Percentiles rank a stretch among this genome's conserved stretches.
Conservation (phyloP, 2,888 invertebrate genomes). For the Latrodectus hesperus region DNA sequence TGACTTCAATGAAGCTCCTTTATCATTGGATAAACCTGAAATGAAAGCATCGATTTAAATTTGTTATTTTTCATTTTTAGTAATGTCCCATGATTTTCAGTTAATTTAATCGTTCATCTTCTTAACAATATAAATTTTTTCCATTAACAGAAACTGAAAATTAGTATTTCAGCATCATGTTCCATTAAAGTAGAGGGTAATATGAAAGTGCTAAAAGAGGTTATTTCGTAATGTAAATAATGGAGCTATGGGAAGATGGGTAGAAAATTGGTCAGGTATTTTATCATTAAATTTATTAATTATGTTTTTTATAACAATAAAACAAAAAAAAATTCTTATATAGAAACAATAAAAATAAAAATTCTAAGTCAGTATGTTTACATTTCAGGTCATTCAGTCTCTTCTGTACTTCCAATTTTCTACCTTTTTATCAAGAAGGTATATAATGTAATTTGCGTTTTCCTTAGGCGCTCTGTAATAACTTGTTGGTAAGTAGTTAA, state of each 20-base stretch:
- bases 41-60: background rate
- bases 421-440: too few relatives aligned
- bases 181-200: too few relatives aligned
- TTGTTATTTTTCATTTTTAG: background rate
- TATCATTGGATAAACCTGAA: slow-evolving; percentile 29
- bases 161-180: too few relatives aligned
- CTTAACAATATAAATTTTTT: too few relatives aligned
- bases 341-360: background rate
- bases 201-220: too few relatives aligned
- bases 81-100: too few relatives aligned
- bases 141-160: too few relatives aligned
- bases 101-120: too few relatives aligned
- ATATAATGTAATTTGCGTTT: too few relatives aligned
- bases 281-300: background rate
- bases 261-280: background rate
- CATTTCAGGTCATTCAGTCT: background rate
- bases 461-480: too few relatives aligned
- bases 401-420: too few relatives aligned
- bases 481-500: background rate
- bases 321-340: background rate
- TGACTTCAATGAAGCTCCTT: slow-evolving; percentile 3
- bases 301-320: background rate
- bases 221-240: too few relatives aligned
- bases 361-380: background rate
- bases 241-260: background rate